phyloP scores from a whole-genome alignment of 2,113 vertebrate species.

The Chlorodrepanis virens region DNA sequence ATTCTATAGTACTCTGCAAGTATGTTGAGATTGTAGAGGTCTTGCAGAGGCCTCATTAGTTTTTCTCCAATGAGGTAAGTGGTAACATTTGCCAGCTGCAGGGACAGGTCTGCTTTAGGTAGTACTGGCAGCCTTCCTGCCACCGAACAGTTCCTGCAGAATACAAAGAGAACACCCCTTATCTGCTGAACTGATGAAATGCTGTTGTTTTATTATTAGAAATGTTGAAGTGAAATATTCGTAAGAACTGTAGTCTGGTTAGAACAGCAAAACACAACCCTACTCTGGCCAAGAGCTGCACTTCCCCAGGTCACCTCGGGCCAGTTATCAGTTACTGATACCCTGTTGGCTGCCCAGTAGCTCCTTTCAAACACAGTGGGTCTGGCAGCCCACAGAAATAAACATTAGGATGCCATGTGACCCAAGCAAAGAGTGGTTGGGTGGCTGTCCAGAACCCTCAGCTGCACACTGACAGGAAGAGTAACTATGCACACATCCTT shows the following conservation, averaged over 20 bases:
- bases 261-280: neutral
- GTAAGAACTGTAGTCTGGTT: neutral
- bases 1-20: conserved; percentile 76
- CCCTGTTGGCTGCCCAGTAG: neutral
- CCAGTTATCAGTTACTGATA: neutral
- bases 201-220: neutral
- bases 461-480: neutral
- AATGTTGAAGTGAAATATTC: conserved; percentile 27
- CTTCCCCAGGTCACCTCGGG: neutral
- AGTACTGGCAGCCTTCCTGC: conserved; percentile 69
- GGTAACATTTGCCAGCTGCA: conserved; percentile 63
- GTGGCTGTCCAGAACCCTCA: neutral
- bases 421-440: neutral
- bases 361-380: neutral
- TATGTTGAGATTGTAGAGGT: conserved; percentile 62
- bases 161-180: neutral
- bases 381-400: neutral
- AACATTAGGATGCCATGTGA: neutral
- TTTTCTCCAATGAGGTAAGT: conserved; percentile 81
- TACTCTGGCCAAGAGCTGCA: neutral
- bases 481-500: neutral
- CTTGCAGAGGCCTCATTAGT: conserved; percentile 73
- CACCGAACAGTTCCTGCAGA: conserved; percentile 71
- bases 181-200: neutral
- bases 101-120: conserved; percentile 15